Evolutionary conservation across 1,140 invertebrate species (phyloP), one percentile per base, ranked within the genome.

Genomic region (Pseudachorutes palmiensis): DNA sequence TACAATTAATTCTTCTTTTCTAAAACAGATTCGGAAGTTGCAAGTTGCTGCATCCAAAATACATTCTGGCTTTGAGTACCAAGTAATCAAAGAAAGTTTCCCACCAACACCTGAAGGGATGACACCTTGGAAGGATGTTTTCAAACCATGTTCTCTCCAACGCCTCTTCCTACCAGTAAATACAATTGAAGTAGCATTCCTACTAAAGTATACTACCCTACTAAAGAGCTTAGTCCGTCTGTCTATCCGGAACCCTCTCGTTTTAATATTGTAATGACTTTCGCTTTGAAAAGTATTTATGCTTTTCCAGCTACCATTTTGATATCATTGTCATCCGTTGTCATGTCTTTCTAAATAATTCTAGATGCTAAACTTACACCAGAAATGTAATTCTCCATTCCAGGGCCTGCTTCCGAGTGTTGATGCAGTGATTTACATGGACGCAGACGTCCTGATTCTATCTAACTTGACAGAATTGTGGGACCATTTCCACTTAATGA

Each of bases 141-240:
- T 61, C 29, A 61, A 61, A 33, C 28, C 59, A 5, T 61, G 59
- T 29, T 61, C 59, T 5, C 9, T 61, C 12, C 59, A 26, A 24
- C 3, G 59, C 9, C 22, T 61, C 2, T 61, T 61, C 30, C 59
- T 61, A 5, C 59, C 59, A 2, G 59, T 61, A 61, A 61, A 24
- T 14, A 9, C 9, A 48, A 14, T 48, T n/a, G n/a, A 14, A 48
- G n/a, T 48, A 14, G 14, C 45, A 48, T 48, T 48, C n/a, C 45
- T 14, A 14, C 26, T 28, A 14, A 14, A 5, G 22, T 9, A n/a
- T n/a, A n/a, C n/a, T n/a, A n/a, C n/a, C n/a, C n/a, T n/a, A n/a
- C n/a, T n/a, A n/a, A n/a, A n/a, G n/a, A n/a, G n/a, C n/a, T n/a
- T n/a, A n/a, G n/a, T n/a, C n/a, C n/a, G n/a, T n/a, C n/a, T n/a